Conservation (phyloP, 2,888 invertebrate genomes). For the Flexamia atlantica region DNA sequence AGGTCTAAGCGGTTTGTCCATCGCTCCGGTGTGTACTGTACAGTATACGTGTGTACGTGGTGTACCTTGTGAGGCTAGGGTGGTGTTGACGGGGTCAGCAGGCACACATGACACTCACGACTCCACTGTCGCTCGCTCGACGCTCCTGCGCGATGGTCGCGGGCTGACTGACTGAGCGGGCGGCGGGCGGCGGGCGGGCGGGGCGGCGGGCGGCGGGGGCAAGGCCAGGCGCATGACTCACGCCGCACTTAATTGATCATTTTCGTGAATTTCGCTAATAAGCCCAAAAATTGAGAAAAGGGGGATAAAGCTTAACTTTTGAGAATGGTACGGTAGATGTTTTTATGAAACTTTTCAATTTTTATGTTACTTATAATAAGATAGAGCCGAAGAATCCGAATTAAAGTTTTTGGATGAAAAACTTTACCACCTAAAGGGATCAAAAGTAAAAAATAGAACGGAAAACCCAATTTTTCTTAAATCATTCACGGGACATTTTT, state of each 20-base stretch:
- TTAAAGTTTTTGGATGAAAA: not conserved
- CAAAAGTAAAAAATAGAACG: not conserved
- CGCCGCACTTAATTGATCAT: constrained; percentile 30
- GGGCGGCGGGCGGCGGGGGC: not conserved
- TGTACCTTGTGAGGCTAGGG: not conserved
- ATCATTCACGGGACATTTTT: too few species aligned
- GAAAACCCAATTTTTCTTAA: too few species aligned
- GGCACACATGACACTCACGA: constrained; percentile 12
- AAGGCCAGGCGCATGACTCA: constrained; percentile 46
- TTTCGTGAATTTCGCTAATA: constrained; percentile 33
- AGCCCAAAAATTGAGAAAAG: not conserved
- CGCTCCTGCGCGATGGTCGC: not conserved
- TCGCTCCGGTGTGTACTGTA: not conserved
- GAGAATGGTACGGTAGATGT: not conserved
- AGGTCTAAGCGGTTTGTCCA: not conserved
- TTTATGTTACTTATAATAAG: too few species aligned
- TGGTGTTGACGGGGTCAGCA: not conserved
- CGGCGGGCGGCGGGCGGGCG: not conserved
- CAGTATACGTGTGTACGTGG: too few species aligned
- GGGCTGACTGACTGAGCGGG: not conserved
- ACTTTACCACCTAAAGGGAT: not conserved
- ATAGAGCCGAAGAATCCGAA: too few species aligned
- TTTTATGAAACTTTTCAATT: not conserved
- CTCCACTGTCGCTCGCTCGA: not conserved
- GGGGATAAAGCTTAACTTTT: not conserved